A percentile compares a stretch with the other conserved stretches of the same genome.
These are phyloP conservation scores for Hydroisotoma schaefferi DNA, from an alignment of 2,888 invertebrate species.

Conservation along the genomic window DNA sequence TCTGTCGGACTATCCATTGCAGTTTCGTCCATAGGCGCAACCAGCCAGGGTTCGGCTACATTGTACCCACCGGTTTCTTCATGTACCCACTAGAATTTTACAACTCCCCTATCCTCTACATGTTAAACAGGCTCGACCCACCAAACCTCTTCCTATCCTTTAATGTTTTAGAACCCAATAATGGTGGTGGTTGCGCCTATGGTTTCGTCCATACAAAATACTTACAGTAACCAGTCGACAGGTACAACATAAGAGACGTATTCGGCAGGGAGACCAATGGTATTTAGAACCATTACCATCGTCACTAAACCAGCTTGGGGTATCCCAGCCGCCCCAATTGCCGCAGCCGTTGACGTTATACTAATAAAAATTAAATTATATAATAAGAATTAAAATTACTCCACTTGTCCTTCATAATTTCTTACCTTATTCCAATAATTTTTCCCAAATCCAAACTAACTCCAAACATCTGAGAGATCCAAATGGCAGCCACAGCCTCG, in stretches of 20 bases:
- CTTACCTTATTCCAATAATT: conserved; percentile 44
- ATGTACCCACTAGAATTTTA: no score
- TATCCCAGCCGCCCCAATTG: conserved; percentile 60
- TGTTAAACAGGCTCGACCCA: no score
- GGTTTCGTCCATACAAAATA: conserved; percentile 18
- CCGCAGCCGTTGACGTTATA: conserved; percentile 59
- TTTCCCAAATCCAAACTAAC: conserved; percentile 31
- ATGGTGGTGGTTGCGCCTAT: no score
- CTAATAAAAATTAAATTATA: conserved; percentile 48
- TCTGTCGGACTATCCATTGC: no score
- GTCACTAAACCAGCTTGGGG: conserved; percentile 58
- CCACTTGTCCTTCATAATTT: not conserved
- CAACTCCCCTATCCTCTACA: no score
- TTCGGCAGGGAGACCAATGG: conserved; percentile 52
- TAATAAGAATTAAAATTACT: not conserved
- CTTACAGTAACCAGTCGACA: conserved; percentile 53
- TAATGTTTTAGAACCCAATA: no score
- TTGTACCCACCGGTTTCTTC: no score
- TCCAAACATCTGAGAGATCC: conserved; percentile 39
- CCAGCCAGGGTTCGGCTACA: no score
- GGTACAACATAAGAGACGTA: conserved; percentile 52
- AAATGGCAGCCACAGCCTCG: conserved; percentile 40
- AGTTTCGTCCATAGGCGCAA: not conserved
- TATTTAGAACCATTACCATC: conserved; percentile 54
- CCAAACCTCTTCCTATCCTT: no score